Conservation (phyloP, 2,797 vertebrate genomes). For the Nothura maculosa region DNA sequence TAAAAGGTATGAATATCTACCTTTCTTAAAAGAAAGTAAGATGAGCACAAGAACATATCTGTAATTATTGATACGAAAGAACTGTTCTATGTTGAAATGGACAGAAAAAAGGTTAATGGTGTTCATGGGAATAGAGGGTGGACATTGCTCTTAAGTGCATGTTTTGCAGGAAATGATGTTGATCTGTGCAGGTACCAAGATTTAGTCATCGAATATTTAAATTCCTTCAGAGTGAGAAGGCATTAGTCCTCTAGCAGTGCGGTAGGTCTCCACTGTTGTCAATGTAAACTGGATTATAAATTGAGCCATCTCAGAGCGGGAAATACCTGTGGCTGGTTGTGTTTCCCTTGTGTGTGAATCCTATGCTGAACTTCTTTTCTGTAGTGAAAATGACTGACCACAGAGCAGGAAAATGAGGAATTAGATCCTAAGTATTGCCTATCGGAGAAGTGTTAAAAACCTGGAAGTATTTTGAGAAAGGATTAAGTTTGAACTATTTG, state of each 20-base stretch:
- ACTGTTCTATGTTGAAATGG: neutral
- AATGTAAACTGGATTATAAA: neutral
- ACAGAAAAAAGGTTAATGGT: neutral
- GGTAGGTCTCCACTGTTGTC: neutral
- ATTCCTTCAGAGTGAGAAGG: neutral
- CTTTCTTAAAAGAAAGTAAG: neutral
- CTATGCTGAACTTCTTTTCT: neutral
- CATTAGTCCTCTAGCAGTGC: neutral
- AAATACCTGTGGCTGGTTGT: rapidly evolving
- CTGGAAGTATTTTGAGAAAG: neutral
- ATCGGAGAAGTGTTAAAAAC: neutral
- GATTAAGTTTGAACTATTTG: neutral
- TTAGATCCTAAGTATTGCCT: neutral
- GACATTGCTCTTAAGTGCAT: neutral
- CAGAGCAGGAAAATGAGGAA: neutral
- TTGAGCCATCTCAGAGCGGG: neutral
- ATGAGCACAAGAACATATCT: neutral
- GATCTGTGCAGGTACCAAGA: neutral
- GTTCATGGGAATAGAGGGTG: neutral
- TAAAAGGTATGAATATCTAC: neutral
- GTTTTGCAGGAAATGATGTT: neutral
- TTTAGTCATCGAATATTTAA: neutral
- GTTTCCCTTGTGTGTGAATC: neutral
- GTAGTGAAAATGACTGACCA: neutral
- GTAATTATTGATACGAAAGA: neutral